These are phyloP conservation scores for Tadarida brasiliensis DNA, from an alignment of 2,797 vertebrate species.

Conservation along the genomic window DNA sequence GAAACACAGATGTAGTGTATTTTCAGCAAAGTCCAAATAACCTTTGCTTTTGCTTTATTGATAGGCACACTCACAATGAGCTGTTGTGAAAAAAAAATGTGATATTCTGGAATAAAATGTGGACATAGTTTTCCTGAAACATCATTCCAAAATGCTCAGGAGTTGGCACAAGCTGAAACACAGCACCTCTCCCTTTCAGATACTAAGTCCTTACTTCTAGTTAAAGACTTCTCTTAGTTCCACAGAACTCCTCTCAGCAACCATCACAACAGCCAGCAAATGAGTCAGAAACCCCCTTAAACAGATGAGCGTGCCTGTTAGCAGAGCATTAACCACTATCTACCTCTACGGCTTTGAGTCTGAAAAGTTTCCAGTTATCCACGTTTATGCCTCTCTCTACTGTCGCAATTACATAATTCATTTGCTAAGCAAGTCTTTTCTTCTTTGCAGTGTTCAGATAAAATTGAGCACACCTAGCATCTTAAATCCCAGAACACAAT, in stretches of 20 bases:
- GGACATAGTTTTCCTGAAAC: not conserved
- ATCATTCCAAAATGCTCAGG: not conserved
- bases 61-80: not conserved
- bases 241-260: not conserved
- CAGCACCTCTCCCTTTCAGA: not conserved
- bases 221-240: not conserved
- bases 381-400: not conserved
- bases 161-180: not conserved
- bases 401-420: not conserved
- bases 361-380: not conserved
- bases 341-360: not conserved
- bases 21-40: not conserved
- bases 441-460: not conserved
- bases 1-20: not conserved
- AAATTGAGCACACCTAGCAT: not conserved
- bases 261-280: not conserved
- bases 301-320: not conserved
- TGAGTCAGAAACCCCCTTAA: not conserved
- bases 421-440: not conserved
- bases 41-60: not conserved
- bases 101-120: not conserved
- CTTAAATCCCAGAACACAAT: not conserved
- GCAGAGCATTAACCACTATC: not conserved
- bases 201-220: not conserved
- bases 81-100: not conserved